phyloP scores from a whole-genome alignment of 2,797 vertebrate species.

The Anabas testudineus region DNA sequence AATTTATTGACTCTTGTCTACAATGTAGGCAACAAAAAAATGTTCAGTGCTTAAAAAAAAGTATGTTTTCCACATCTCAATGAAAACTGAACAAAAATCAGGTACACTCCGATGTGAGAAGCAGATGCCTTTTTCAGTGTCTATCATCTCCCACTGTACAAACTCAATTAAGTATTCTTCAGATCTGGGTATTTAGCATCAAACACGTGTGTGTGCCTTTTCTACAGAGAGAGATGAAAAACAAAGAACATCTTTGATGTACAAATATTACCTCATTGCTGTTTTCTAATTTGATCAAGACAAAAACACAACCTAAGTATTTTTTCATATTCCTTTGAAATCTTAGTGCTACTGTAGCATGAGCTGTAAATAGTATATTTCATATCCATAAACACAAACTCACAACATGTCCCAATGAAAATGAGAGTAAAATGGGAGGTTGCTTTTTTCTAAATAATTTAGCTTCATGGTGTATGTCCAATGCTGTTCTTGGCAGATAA shows the following conservation, averaged over 20 bases:
- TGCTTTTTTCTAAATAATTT: constrained; percentile 65
- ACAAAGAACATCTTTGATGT: constrained; percentile 86
- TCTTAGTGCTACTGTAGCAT: constrained; percentile 94
- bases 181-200: constrained; percentile 59
- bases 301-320: constrained; percentile 73
- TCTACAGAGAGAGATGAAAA: constrained; percentile 80
- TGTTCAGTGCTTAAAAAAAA: constrained; percentile 66
- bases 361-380: constrained; percentile 94
- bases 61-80: constrained; percentile 31
- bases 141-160: constrained; percentile 48
- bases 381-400: constrained; percentile 75
- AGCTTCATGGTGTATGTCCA: constrained; percentile 86
- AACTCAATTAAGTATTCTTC: constrained; percentile 59
- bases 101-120: constrained; percentile 35
- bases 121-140: constrained; percentile 44
- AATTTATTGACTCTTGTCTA: constrained; percentile 93
- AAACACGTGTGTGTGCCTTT: constrained; percentile 76
- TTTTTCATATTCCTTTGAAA: constrained; percentile 85
- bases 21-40: constrained; percentile 84
- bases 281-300: constrained; percentile 89
- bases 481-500: constrained; percentile 93
- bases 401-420: constrained; percentile 82
- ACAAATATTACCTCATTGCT: constrained; percentile 99
- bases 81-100: constrained; percentile 44
- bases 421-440: constrained; percentile 82